These are phyloP conservation scores for Harmothoe impar DNA, from an alignment of 2,888 invertebrate genomes.

Conservation along the genomic window DNA sequence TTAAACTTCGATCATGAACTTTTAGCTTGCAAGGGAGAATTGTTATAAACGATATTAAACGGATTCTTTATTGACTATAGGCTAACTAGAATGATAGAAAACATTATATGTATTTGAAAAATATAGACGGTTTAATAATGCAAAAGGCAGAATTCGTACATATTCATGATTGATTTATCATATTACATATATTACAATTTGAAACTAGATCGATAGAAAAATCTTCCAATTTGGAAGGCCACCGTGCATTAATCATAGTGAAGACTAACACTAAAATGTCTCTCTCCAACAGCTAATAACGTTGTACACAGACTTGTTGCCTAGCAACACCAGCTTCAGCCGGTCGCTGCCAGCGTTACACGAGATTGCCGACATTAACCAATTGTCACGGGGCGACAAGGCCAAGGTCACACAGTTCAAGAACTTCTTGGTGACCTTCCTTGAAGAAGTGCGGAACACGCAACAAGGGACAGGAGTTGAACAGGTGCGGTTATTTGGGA, in stretches of 20 bases:
- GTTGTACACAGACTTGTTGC: conserved; percentile 84
- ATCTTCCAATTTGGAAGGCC: too few relatives aligned
- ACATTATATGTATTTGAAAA: too few relatives aligned
- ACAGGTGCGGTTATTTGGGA: conserved; percentile 73
- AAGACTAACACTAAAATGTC: too few relatives aligned
- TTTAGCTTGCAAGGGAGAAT: background rate
- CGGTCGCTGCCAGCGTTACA: conserved; percentile 84
- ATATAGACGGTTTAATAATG: too few relatives aligned
- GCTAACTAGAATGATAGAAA: too few relatives aligned
- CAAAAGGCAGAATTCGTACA: too few relatives aligned
- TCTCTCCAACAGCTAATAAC: conserved; percentile 82
- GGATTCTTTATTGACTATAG: too few relatives aligned
- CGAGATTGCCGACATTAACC: conserved; percentile 84
- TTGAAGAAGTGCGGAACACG: conserved; percentile 82
- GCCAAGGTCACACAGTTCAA: conserved; percentile 79
- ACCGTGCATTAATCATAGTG: too few relatives aligned
- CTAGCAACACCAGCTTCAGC: conserved; percentile 82
- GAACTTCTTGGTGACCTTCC: conserved; percentile 82
- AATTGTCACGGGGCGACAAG: conserved; percentile 81
- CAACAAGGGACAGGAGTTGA: conserved; percentile 76
- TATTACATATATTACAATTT: too few relatives aligned
- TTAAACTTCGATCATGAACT: background rate
- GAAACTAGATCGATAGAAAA: too few relatives aligned
- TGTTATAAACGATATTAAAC: too few relatives aligned
- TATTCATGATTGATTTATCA: too few relatives aligned